Conservation (phyloP, 2,113 vertebrate species). For the Sigmodon hispidus region DNA sequence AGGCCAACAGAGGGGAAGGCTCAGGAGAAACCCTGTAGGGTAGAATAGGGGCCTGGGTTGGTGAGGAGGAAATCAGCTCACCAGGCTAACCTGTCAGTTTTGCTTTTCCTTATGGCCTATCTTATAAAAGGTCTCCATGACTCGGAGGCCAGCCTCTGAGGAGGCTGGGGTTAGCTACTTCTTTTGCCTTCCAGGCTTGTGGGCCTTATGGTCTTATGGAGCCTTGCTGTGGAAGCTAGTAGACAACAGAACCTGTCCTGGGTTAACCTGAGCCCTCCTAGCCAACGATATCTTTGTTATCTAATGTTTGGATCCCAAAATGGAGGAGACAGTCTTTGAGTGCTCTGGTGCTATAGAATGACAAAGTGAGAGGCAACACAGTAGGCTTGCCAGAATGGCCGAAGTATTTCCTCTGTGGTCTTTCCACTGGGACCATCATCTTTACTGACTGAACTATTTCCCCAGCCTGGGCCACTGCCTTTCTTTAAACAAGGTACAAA, state of each 20-base stretch:
- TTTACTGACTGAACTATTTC: not conserved
- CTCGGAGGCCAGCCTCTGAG: not conserved
- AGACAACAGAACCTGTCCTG: not conserved
- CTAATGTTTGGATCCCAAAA: conserved; percentile 40
- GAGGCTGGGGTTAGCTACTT: not conserved
- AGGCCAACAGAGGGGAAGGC: not conserved
- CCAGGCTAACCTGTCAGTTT: not conserved
- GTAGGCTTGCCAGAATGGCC: not conserved
- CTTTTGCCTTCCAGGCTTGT: not conserved
- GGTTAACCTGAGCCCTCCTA: not conserved
- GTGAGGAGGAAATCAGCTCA: not conserved
- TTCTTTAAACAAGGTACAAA: not conserved
- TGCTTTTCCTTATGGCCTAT: not conserved
- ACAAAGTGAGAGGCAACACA: not conserved
- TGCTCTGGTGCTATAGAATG: not conserved
- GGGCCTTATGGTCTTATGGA: not conserved
- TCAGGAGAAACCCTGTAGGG: not conserved
- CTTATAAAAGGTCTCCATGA: not conserved
- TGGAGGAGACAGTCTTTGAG: conserved; percentile 33
- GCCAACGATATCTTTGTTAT: conserved; percentile 28
- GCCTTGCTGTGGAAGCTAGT: not conserved
- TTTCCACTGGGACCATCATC: not conserved
- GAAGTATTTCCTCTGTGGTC: not conserved
- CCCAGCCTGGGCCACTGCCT: not conserved
- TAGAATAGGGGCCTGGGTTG: not conserved